Base-by-base conservation (phyloP, 2,113 vertebrate species). In the Ancistrus triradiatus region DNA sequence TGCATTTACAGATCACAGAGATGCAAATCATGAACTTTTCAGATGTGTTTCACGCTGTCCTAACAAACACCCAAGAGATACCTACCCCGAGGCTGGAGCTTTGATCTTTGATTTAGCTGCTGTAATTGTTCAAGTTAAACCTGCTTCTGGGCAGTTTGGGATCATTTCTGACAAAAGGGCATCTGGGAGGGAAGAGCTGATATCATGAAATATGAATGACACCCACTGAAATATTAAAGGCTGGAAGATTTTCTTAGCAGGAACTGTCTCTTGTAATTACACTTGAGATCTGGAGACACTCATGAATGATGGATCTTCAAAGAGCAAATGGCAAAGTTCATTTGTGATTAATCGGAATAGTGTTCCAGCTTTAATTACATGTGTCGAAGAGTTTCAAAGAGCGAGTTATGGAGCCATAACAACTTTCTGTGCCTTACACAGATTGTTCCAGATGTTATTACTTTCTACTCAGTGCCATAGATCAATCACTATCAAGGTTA, bases 81-180 rank as follows among this genome's bases (percentile, higher is more conserved):
- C 46, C 46, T 73, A 73, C 77, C 58, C 78, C 50, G 0, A 4
- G 78, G 79, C 72, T 19, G 65, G 60, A 6, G 68, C 81, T 84
- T 83, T 84, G 77, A 83, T 85, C 79, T 83, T 77, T 80, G 72
- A 82, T 74, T 81, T 79, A 79, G 69, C 80, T 75, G 63, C 74
- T 63, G 40, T 51, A 70, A 69, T 69, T 75, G n/a, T 35, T 60
- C 65, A 64, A 69, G 25, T 53, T 46, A 71, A 52, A 69, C 59
- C 40, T 47, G 63, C 51, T 68, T 66, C 46, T 69, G 71, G 56
- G 62, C 58, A 65, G 71, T 46, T 19, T 48, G 8, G 46, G 44
- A 61, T 15, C 24, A 50, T 62, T 14, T 35, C 22, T 28, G 22
- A 66, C 51, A 35, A 59, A 49, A 48, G n/a, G 50, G 43, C 40